Evolutionary conservation across 2,113 vertebrate species (phyloP), one percentile per base, ranked within the genome.

Genomic region (Apaloderma vittatum): DNA sequence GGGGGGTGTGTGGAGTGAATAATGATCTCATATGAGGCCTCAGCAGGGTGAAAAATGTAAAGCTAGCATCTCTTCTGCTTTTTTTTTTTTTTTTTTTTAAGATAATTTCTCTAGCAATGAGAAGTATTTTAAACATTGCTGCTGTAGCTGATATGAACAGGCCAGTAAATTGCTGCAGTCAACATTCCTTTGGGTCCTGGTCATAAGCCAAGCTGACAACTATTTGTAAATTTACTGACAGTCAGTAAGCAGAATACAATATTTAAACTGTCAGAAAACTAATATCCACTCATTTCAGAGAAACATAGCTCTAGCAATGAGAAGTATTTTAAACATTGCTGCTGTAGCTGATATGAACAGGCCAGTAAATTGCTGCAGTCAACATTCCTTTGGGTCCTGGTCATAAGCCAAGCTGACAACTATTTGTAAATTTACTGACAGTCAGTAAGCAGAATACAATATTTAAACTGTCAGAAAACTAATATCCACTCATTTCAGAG

Each of bases 161-260:
- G 81, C 74, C 81, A 83, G 96, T 93, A 95, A 95, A 94, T 83
- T 86, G 80, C 93, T 96, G 27, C 74, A 95, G 93, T 90, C 62
- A 2, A 80, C 87, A 88, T 97, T 97, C 97, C 94, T 97, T 93
- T 96, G 87, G 91, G 91, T 93, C 71, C 87, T 97, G 94, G 95
- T 96, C 97, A 86, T 90, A 88, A 96, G 91, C 90, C 93, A 96
- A 94, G 63, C 91, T 97, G 95, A 91, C 97, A 95, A 65, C 91
- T 96, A 36, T 93, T 96, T 97, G 96, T 97, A 96, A 96, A 93
- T 95, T 94, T 94, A 95, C 94, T 96, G 97, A 95, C 93, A 95
- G 95, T 89, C 80, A 74, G 89, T 74, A 90, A 95, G 93, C 85
- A 91, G 85, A 80, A 83, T 59, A 80, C 84, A 96, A 86, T 91